phyloP scores from a whole-genome alignment of 2,888 invertebrate species.

The Pachydiplax longipennis region DNA sequence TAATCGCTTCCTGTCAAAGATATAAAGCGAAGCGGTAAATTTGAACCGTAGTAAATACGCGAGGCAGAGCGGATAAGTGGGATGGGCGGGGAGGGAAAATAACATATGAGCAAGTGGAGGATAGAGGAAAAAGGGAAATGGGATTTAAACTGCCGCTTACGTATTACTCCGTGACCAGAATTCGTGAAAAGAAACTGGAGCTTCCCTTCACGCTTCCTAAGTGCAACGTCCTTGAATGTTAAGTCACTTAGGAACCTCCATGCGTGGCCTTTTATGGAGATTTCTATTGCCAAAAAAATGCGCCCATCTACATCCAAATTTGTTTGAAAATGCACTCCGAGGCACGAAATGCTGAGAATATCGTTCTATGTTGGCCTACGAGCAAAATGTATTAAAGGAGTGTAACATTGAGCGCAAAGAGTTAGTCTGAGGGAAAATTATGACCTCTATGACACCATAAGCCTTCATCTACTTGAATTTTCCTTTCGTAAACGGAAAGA shows the following conservation, averaged over 20 bases:
- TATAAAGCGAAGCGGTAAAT: neutral
- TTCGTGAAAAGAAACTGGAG: neutral
- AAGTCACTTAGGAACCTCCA: neutral
- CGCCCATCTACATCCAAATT: neutral
- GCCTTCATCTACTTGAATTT: too few species aligned
- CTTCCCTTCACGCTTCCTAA: constrained; percentile 5
- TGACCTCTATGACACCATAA: too few species aligned
- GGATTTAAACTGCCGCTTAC: constrained; percentile 17
- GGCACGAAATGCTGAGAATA: neutral
- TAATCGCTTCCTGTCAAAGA: neutral
- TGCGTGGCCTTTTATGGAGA: neutral
- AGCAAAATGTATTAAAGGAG: too few species aligned
- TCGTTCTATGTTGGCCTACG: neutral
- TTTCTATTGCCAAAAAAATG: neutral
- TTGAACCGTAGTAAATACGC: neutral
- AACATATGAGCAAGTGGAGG: neutral
- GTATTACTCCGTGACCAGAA: constrained; percentile 13
- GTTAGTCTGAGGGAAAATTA: too few species aligned
- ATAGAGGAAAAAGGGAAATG: neutral
- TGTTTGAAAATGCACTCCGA: neutral
- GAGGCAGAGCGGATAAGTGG: neutral
- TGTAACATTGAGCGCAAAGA: too few species aligned
- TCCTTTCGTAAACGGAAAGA: too few species aligned
- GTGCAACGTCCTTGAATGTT: constrained; percentile 9
- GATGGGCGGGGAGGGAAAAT: neutral